Conservation (phyloP, 2,888 invertebrate genomes). For the Zygogramma bicolorata region DNA sequence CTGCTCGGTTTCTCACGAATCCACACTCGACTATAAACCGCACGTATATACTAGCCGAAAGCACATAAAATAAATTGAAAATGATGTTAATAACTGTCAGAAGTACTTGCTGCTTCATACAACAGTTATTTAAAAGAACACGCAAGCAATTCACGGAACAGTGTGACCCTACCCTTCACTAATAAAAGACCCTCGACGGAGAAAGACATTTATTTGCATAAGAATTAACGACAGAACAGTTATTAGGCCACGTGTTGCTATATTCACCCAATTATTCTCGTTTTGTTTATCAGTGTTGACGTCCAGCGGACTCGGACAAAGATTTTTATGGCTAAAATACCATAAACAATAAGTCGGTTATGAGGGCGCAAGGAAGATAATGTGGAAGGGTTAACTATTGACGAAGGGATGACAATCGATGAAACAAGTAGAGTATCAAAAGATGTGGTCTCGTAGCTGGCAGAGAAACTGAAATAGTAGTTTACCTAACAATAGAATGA, state of each 20-base stretch:
- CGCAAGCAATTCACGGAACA: slow-evolving; percentile 28
- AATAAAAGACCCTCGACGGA: slow-evolving; percentile 29
- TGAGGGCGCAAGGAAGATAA: not conserved
- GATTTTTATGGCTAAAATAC: slow-evolving; percentile 34
- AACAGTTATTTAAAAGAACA: slow-evolving; percentile 13
- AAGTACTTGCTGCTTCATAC: slow-evolving; percentile 3
- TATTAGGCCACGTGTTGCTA: slow-evolving; percentile 46
- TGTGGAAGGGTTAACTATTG: not conserved
- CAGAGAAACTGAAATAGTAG: too few species aligned
- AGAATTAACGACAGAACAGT: slow-evolving; percentile 45
- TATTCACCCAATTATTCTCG: slow-evolving; percentile 42
- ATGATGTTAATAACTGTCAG: slow-evolving; percentile 6
- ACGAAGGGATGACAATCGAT: not conserved
- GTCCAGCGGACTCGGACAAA: slow-evolving; percentile 37
- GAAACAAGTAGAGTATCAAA: not conserved
- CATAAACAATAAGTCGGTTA: slow-evolving; percentile 29
- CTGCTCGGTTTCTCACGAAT: not conserved
- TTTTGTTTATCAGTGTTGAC: slow-evolving; percentile 36
- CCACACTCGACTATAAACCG: not conserved
- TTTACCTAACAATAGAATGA: too few species aligned
- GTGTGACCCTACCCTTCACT: slow-evolving; percentile 25
- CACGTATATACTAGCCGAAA: slow-evolving; percentile 1
- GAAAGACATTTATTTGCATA: slow-evolving; percentile 50
- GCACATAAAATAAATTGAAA: slow-evolving; percentile 8
- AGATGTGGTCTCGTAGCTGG: not conserved